phyloP scores from a whole-genome alignment of 2,797 vertebrate species.

The Acanthopagrus latus region DNA sequence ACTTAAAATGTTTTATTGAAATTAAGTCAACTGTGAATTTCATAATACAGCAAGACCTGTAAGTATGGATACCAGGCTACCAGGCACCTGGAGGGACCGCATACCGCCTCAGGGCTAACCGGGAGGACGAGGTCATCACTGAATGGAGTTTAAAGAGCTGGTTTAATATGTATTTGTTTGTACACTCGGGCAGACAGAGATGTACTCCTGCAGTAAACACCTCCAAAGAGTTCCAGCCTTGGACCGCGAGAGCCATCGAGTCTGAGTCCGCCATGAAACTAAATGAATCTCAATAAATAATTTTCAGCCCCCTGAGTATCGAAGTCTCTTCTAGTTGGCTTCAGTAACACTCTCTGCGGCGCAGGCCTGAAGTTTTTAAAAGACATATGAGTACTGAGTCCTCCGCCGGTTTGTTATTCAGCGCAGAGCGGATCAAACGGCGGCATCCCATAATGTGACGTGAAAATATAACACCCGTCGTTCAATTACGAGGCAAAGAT shows the following conservation, averaged over 20 bases:
- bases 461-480: constrained; percentile 1
- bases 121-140: background rate
- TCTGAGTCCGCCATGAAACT: background rate
- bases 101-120: background rate
- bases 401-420: background rate
- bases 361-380: background rate
- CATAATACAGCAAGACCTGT: background rate
- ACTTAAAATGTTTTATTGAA: too few species aligned
- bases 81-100: background rate
- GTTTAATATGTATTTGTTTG: constrained; percentile 37
- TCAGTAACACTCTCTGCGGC: background rate
- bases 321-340: background rate
- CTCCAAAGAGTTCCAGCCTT: constrained; percentile 14
- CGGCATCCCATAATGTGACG: background rate
- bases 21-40: background rate
- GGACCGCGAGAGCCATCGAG: background rate
- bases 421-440: background rate
- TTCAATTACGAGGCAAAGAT: constrained; percentile 24
- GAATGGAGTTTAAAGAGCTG: constrained; percentile 3
- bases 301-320: background rate
- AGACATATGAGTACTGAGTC: background rate
- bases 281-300: constrained; percentile 20
- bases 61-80: background rate
- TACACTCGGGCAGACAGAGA: constrained; percentile 14
- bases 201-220: background rate